Evolutionary conservation across 2,113 vertebrate species (phyloP).

Genomic region (Lycaon pictus): DNA sequence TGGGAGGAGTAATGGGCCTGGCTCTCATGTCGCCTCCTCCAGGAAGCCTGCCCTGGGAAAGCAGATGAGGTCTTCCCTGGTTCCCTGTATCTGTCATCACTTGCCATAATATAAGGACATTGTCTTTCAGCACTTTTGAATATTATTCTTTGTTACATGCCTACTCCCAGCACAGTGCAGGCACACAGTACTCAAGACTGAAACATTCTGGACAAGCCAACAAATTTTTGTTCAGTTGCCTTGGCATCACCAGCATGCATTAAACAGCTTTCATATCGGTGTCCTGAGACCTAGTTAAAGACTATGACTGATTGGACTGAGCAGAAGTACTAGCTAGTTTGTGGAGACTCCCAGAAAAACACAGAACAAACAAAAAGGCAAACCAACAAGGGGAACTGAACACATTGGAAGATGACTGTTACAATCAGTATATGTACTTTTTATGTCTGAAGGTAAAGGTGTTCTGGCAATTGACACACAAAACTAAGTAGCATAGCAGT

Average conservation of each 20-base stretch:
- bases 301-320: neutral
- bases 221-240: neutral
- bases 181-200: slow-evolving; percentile 1
- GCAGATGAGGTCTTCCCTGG: neutral
- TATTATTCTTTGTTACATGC: neutral
- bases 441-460: slow-evolving; percentile 46
- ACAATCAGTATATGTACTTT: neutral
- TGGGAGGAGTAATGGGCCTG: neutral
- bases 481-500: neutral
- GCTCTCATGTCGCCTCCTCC: neutral
- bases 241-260: slow-evolving; percentile 5
- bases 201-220: neutral
- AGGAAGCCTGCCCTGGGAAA: slow-evolving; percentile 29
- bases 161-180: neutral
- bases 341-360: neutral
- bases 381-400: slow-evolving; percentile 8
- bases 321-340: slow-evolving; percentile 38
- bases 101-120: neutral
- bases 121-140: slow-evolving; percentile 54
- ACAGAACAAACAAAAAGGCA: neutral
- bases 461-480: slow-evolving; percentile 10
- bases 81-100: neutral
- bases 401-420: neutral
- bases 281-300: slow-evolving; percentile 52
- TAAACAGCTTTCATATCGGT: slow-evolving; percentile 38